phyloP scores from a whole-genome alignment of 2,113 vertebrate species.

The Odontophorus gujanensis region DNA sequence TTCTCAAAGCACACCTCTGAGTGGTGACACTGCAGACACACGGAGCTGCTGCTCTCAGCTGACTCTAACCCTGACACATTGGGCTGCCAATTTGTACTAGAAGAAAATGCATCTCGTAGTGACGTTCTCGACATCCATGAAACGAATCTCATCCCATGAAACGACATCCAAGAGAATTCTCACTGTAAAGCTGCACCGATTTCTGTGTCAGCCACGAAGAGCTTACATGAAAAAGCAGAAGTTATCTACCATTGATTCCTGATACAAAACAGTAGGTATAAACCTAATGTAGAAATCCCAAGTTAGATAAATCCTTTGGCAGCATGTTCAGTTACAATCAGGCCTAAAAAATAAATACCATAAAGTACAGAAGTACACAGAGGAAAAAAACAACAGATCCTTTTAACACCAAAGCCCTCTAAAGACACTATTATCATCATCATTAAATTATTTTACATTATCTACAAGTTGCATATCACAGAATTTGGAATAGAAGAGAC shows the following conservation, averaged over 20 bases:
- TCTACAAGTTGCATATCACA: conserved; percentile 70
- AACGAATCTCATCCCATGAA: not conserved
- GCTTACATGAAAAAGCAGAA: conserved; percentile 64
- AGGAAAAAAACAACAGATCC: conserved; percentile 13
- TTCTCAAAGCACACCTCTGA: not conserved
- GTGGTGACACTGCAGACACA: not conserved
- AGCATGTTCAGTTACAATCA: conserved; percentile 78
- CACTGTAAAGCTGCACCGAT: conserved; percentile 34
- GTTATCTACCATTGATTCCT: conserved; percentile 48
- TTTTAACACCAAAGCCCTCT: conserved; percentile 61
- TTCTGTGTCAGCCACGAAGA: conserved; percentile 9
- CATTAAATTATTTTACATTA: conserved; percentile 75
- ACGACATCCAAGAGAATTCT: not conserved
- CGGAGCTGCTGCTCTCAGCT: rapidly evolving
- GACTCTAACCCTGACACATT: not conserved
- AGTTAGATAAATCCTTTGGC: conserved; percentile 77
- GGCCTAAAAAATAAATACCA: conserved; percentile 81
- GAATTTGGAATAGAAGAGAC: conserved; percentile 32
- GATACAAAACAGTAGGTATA: conserved; percentile 75
- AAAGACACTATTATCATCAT: conserved; percentile 61
- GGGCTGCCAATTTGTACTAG: not conserved
- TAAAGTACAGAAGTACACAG: conserved; percentile 61
- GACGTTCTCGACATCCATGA: not conserved
- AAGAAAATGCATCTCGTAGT: not conserved
- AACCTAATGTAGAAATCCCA: conserved; percentile 68